Base-by-base conservation (phyloP, 2,113 vertebrate species). In the Falcunculus frontatus region DNA sequence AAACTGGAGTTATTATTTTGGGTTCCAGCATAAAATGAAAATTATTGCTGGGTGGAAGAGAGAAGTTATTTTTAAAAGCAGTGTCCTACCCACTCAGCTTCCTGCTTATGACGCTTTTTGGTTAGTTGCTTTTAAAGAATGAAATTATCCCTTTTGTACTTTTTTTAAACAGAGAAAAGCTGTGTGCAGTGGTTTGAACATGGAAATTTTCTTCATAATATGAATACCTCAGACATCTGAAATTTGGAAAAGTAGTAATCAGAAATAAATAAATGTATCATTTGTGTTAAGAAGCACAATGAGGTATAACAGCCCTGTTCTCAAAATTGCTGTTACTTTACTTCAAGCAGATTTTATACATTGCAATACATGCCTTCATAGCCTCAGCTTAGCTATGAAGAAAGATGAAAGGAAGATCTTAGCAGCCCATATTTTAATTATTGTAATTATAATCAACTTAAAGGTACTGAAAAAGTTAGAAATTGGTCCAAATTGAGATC, bases 51-150 rank as follows among this genome's bases (percentile, higher is more conserved):
- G n/a, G 37, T 84, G 22, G 47, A 60, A 91, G 68, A 77, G 56
- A 81, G 47, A 52, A 91, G 52, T 89, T 79, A 84, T 76, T 91
- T 95, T 94, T 94, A 64, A 84, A 78, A 87, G 60, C 52, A 87
- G 44, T 84, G 52, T 91, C 90, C 74, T 94, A 30, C 93, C 84
- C 60, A 52, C 93, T 96, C 69, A 72, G 60, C 74, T 67, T 89
- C 77, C 74, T 76, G 52, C 60, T 93, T 56, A 39, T 32, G 60
- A 78, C 2, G 3, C 27, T 80, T 94, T 78, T 88, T 75, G 49
- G 35, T 82, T 90, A 32, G 47, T 47, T 93, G 62, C 70, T 83
- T 92, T 87, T 57, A 81, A 88, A 73, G 76, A 91, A n/a, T 26
- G 18, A 55, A 84, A 64, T 87, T 23, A 39, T 78, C 76, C 26